Evolutionary conservation across 2,888 invertebrate species (phyloP), one percentile per base, ranked within the genome.

Genomic region (Macaria liturata): DNA sequence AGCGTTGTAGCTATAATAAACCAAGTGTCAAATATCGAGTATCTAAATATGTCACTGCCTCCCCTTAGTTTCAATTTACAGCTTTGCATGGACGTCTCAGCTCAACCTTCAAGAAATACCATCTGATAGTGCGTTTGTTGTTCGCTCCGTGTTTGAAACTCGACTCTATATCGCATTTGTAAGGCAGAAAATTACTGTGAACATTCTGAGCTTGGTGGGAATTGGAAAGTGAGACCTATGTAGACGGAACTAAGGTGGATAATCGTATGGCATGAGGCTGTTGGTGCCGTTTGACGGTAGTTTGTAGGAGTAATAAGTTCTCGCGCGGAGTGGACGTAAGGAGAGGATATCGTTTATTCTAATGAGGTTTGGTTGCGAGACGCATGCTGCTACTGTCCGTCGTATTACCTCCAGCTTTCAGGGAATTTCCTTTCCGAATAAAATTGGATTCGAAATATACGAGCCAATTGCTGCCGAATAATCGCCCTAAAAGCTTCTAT

Each of bases 311-410:
- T 91, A 91, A 91, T 91, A 91, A 90, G 89, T 88, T 87, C 88
- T 88, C 84, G 81, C 78, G 75, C 81, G 80, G 83, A 90, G 88
- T 91, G 91, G 90, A 90, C 91, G 88, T 85, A 86, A 88, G 87
- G 83, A 89, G 86, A 88, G 90, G 88, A 91, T 89, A 91, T 91
- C 91, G 90, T 91, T 91, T 91, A 91, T 91, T 91, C 91, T 91
- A 90, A 91, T 91, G 91, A 91, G 88, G 86, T 86, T 86, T 83
- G 82, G 79, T 72, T 66, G 70, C 39, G 68, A 75, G 75, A 76
- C 74, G 75, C 71, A 75, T 71, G 79, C 78, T 81, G 72, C 55
- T 75, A 70, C 73, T 74, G 77, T 75, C 80, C 76, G 76, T 74
- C 76, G 74, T 80, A 71, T 76, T 59, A 55, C 68, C 68, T 71